phyloP scores from a whole-genome alignment of 2,888 invertebrate species.

The Malthinus flaveolus region DNA sequence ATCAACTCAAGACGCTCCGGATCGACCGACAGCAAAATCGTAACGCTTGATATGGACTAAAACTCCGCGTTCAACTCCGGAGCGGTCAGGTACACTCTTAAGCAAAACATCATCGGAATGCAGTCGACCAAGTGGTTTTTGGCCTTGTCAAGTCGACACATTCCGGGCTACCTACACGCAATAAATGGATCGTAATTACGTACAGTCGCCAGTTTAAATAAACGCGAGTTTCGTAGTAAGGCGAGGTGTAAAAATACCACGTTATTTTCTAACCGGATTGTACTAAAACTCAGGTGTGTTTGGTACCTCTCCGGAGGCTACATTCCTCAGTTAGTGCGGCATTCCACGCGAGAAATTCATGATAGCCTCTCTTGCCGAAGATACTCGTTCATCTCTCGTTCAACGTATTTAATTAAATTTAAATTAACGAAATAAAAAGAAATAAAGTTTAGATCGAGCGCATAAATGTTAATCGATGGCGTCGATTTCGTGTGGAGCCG shows the following conservation, averaged over 20 bases:
- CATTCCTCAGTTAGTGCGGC: constrained; percentile 53
- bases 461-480: constrained; percentile 1
- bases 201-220: constrained; percentile 43
- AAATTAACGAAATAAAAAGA: constrained; percentile 15
- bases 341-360: constrained; percentile 54
- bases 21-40: constrained; percentile 49
- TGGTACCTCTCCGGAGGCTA: constrained; percentile 53
- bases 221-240: constrained; percentile 6
- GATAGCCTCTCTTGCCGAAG: constrained; percentile 22
- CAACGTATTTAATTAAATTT: constrained; percentile 22
- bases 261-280: constrained; percentile 40
- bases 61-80: constrained; percentile 50
- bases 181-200: constrained; percentile 42
- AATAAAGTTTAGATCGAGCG: not conserved
- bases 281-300: constrained; percentile 56
- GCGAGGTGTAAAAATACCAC: constrained; percentile 1
- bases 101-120: constrained; percentile 55
- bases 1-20: constrained; percentile 32
- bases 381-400: constrained; percentile 17
- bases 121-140: constrained; percentile 42
- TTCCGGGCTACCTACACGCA: constrained; percentile 31
- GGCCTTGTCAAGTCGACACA: constrained; percentile 18
- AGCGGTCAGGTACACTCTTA: constrained; percentile 55
- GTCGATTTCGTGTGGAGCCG: constrained; percentile 12
- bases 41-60: constrained; percentile 43